phyloP scores from a whole-genome alignment of 2,797 vertebrate species.

The Mormyrops attenuatus region DNA sequence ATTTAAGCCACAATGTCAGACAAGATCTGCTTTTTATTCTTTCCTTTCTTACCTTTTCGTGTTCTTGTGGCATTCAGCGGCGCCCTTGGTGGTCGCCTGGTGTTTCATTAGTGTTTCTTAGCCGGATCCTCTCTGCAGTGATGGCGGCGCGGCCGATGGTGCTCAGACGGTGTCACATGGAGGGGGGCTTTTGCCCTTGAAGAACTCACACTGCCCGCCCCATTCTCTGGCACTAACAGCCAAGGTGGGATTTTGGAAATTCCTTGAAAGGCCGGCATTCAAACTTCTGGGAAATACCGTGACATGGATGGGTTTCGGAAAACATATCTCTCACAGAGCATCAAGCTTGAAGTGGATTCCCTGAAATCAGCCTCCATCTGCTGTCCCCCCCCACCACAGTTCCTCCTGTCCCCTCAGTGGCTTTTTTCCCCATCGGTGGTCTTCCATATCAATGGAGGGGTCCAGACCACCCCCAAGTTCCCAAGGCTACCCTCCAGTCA shows the following conservation, averaged over 20 bases:
- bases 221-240: not conserved
- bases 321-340: not conserved
- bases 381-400: not conserved
- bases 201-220: not conserved
- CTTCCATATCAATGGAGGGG: not conserved
- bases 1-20: not conserved
- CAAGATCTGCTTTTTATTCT: not conserved
- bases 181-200: not conserved
- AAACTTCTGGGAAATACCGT: not conserved
- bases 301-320: not conserved
- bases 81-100: not conserved
- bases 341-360: not conserved
- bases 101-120: not conserved
- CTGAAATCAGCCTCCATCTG: not conserved
- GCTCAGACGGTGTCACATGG: not conserved
- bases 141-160: not conserved
- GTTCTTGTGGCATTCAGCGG: not conserved
- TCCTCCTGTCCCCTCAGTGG: not conserved
- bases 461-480: not conserved
- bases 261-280: not conserved
- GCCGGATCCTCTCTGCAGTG: not conserved
- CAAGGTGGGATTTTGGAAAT: not conserved
- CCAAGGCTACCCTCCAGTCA: not conserved
- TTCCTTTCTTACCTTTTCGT: not conserved
- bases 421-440: not conserved